phyloP scores from a whole-genome alignment of 2,888 invertebrate species.

The Heteromyza rotundicornis region DNA sequence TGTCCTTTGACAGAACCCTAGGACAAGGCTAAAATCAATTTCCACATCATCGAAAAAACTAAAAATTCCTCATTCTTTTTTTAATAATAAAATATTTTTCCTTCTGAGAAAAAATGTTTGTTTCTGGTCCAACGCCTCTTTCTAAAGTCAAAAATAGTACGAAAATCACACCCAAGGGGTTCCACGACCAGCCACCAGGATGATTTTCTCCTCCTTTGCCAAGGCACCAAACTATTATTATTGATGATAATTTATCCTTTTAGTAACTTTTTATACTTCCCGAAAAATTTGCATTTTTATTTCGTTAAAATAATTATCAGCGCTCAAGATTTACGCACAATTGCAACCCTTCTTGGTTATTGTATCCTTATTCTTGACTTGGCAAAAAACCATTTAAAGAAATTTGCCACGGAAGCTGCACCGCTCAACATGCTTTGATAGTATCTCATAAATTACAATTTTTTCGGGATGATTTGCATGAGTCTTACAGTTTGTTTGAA shows the following conservation, averaged over 20 bases:
- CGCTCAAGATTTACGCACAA: too few relatives aligned
- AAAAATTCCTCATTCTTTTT: too few relatives aligned
- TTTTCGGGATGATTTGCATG: constrained; percentile 29
- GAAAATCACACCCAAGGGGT: constrained; percentile 8
- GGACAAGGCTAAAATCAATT: too few relatives aligned
- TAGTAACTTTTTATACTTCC: constrained; percentile 29
- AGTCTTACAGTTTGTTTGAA: neutral
- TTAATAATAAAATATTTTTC: too few relatives aligned
- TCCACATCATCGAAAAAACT: too few relatives aligned
- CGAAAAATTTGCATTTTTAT: constrained; percentile 33
- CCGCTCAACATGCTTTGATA: neutral
- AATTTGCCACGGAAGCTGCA: neutral
- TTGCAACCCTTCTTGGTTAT: too few relatives aligned
- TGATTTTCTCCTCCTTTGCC: neutral
- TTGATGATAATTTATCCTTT: constrained; percentile 26
- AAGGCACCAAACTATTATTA: neutral
- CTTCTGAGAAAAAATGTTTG: constrained; percentile 20
- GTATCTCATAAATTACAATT: constrained; percentile 24
- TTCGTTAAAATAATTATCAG: constrained; percentile 19
- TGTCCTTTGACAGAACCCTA: too few relatives aligned
- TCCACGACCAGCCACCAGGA: neutral
- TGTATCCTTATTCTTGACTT: too few relatives aligned
- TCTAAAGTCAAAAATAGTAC: constrained; percentile 46
- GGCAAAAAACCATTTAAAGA: too few relatives aligned
- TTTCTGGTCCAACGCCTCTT: constrained; percentile 41